A percentile compares a stretch with the other conserved stretches of the same genome.
Evolutionary conservation across 2,113 vertebrate species (phyloP).

Genomic region (Mugil cephalus): DNA sequence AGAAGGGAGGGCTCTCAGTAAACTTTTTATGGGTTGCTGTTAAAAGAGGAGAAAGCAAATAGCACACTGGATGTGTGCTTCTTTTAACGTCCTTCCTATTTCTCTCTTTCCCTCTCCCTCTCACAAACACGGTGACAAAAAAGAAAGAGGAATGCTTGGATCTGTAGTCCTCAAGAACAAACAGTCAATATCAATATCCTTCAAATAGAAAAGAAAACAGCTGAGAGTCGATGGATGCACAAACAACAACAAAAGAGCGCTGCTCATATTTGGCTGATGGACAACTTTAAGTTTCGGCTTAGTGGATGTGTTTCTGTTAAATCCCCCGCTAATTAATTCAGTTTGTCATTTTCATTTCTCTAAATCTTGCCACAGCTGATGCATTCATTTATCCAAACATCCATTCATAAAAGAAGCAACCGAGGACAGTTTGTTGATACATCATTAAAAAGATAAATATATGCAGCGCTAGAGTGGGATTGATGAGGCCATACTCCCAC

Average conservation of each 20-base stretch:
- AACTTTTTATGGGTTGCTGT: slow-evolving; percentile 69
- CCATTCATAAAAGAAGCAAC: slow-evolving; percentile 7
- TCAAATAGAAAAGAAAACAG: slow-evolving; percentile 58
- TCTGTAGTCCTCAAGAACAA: slow-evolving; percentile 44
- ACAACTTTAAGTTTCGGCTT: not conserved
- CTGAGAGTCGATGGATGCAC: slow-evolving; percentile 32
- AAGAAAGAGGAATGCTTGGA: slow-evolving; percentile 13
- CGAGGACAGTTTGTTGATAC: not conserved
- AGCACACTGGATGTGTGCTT: slow-evolving; percentile 12
- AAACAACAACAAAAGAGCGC: slow-evolving; percentile 1
- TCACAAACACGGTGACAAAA: not conserved
- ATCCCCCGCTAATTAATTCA: slow-evolving; percentile 8
- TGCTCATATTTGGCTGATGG: slow-evolving; percentile 20
- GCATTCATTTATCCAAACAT: not conserved
- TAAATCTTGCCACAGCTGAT: not conserved
- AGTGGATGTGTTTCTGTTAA: not conserved
- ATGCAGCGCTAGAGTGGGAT: not conserved
- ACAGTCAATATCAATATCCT: slow-evolving; percentile 51
- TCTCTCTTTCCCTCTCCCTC: not conserved
- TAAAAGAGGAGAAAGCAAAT: slow-evolving; percentile 68
- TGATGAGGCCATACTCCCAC: not conserved
- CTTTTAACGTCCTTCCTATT: not conserved
- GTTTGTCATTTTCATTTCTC: slow-evolving; percentile 12
- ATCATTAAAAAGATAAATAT: slow-evolving; percentile 10
- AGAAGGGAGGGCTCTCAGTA: slow-evolving; percentile 66